phyloP scores from a whole-genome alignment of 2,797 vertebrate genomes.

The Liparis tanakae region DNA sequence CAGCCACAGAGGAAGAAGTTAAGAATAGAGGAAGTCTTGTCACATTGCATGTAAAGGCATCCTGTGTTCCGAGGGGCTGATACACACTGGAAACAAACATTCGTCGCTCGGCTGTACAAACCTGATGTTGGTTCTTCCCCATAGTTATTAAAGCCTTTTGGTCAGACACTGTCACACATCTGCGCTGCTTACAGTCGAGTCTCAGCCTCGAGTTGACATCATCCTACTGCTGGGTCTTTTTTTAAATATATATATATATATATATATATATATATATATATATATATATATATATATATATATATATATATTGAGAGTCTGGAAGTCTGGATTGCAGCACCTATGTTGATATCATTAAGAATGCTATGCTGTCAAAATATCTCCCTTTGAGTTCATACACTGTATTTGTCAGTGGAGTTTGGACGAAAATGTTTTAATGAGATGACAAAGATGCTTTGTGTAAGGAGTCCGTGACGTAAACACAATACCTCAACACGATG shows the following conservation, averaged over 20 bases:
- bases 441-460: slow-evolving; percentile 34
- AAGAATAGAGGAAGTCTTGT: slow-evolving; percentile 85
- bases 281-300: no score
- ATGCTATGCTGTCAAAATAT: slow-evolving; percentile 44
- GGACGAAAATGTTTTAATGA: slow-evolving; percentile 52
- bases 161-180: slow-evolving; percentile 80
- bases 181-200: slow-evolving; percentile 56
- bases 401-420: slow-evolving; percentile 33
- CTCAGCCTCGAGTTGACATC: slow-evolving; percentile 71
- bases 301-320: slow-evolving; percentile 59
- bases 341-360: slow-evolving; percentile 48
- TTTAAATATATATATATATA: no score
- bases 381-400: slow-evolving; percentile 5
- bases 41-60: slow-evolving; percentile 78
- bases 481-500: background rate
- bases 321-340: slow-evolving; percentile 51
- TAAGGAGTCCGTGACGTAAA: slow-evolving; percentile 22
- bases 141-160: slow-evolving; percentile 73
- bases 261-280: no score
- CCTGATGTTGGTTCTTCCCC: slow-evolving; percentile 48
- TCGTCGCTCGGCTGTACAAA: slow-evolving; percentile 45
- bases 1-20: slow-evolving; percentile 75
- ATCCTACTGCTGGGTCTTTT: slow-evolving; percentile 49
- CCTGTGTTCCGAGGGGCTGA: slow-evolving; percentile 64
- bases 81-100: slow-evolving; percentile 67